phyloP scores from a whole-genome alignment of 1,140 invertebrate genomes.

The Chrysomallon squamiferum region DNA sequence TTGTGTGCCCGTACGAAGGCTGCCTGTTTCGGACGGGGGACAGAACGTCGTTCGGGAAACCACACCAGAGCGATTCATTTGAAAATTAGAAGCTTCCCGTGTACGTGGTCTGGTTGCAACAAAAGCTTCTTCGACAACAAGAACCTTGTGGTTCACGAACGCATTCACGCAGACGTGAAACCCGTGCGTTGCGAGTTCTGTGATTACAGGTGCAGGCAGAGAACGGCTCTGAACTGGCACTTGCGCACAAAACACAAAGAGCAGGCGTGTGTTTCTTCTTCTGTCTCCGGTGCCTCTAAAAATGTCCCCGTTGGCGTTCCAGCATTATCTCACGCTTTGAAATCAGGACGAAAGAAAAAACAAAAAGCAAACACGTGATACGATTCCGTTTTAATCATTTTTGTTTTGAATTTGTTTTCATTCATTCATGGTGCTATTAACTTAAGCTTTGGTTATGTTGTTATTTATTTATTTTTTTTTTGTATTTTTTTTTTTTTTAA shows the following conservation, averaged over 20 bases:
- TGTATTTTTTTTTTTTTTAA: no score
- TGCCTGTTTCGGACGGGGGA: not conserved
- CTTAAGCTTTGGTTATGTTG: no score
- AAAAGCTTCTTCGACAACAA: not conserved
- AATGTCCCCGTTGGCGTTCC: no score
- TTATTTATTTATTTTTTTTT: no score
- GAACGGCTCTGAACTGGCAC: not conserved
- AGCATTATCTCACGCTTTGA: no score
- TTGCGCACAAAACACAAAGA: not conserved
- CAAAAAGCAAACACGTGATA: no score
- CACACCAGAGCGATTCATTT: not conserved
- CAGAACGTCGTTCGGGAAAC: not conserved
- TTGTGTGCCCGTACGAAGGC: not conserved
- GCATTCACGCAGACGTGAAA: not conserved
- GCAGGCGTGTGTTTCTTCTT: no score
- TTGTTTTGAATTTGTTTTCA: no score
- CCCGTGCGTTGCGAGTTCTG: not conserved
- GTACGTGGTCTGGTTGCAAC: not conserved
- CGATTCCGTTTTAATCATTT: no score
- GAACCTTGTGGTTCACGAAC: not conserved
- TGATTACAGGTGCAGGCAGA: conserved; percentile 2
- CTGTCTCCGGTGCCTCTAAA: no score
- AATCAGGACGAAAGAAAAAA: no score
- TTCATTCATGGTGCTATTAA: no score
- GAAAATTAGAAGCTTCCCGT: not conserved